Conservation (phyloP, 1,140 invertebrate genomes). For the Eumeta japonica region DNA sequence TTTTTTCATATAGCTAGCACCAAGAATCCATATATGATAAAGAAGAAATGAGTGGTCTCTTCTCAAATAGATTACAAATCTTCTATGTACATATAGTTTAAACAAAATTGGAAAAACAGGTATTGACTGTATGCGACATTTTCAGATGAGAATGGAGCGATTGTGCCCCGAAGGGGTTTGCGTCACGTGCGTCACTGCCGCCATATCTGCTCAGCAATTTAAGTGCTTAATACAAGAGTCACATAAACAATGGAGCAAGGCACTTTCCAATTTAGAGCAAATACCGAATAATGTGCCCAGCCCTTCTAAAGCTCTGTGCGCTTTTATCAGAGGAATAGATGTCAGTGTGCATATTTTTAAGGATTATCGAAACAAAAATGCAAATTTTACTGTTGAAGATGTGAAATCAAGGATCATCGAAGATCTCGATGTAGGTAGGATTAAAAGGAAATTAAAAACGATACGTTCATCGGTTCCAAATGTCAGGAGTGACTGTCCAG, state of each 20-base stretch:
- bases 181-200: constrained; percentile 24
- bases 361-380: constrained; percentile 23
- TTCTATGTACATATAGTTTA: background rate
- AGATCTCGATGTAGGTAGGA: background rate
- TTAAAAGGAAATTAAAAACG: too few relatives aligned
- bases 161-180: constrained; percentile 27
- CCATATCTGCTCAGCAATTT: constrained; percentile 30
- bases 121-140: constrained; percentile 10
- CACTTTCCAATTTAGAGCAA: constrained; percentile 16
- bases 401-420: background rate
- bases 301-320: constrained; percentile 26
- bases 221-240: constrained; percentile 27
- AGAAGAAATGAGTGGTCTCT: too few relatives aligned
- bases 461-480: too few relatives aligned
- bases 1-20: background rate
- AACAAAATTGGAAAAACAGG: background rate
- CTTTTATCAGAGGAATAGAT: constrained; percentile 24
- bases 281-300: constrained; percentile 8
- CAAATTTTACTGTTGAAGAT: constrained; percentile 6
- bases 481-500: constrained; percentile 24
- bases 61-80: background rate
- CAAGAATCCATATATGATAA: too few relatives aligned
- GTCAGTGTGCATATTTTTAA: constrained; percentile 24
- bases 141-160: constrained; percentile 32
- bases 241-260: constrained; percentile 25